A percentile compares a stretch with the other conserved stretches of the same genome.
Evolutionary conservation across 2,113 vertebrate genomes (phyloP).

Genomic region (Cryptomyrus ogoouensis): DNA sequence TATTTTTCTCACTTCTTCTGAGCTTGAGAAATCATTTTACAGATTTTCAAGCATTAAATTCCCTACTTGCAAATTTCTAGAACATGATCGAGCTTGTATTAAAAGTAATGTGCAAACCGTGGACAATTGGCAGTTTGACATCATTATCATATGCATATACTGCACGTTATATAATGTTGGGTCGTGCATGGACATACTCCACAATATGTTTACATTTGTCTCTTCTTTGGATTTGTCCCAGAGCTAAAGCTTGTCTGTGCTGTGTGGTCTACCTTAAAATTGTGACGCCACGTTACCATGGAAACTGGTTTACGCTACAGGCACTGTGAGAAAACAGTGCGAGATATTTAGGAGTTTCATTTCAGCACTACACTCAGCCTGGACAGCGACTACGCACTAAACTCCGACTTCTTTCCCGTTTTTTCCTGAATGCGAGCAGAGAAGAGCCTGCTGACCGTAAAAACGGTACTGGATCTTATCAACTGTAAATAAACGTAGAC

Average conservation of each 20-base stretch:
- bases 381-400: conserved; percentile 60
- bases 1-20: conserved; percentile 1
- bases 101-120: neutral
- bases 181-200: conserved; percentile 21
- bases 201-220: conserved; percentile 47
- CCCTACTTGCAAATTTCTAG: neutral
- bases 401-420: conserved; percentile 7
- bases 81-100: neutral
- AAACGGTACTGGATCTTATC: conserved; percentile 27
- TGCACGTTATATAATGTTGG: neutral
- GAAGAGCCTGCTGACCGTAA: conserved; percentile 19
- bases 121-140: neutral
- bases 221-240: conserved; percentile 31
- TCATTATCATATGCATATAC: neutral
- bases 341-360: conserved; percentile 58
- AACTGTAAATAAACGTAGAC: conserved; percentile 15
- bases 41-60: neutral
- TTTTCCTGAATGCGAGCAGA: conserved; percentile 38
- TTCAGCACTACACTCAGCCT: conserved; percentile 67
- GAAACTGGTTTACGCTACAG: conserved; percentile 73
- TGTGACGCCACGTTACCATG: conserved; percentile 79
- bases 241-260: conserved; percentile 34
- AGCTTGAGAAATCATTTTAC: neutral
- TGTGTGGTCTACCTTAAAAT: conserved; percentile 51
- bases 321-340: conserved; percentile 65